A percentile compares a stretch with the other conserved stretches of the same genome.
Conservation (phyloP, 2,113 vertebrate species). For the Pyrgilauda ruficollis region DNA sequence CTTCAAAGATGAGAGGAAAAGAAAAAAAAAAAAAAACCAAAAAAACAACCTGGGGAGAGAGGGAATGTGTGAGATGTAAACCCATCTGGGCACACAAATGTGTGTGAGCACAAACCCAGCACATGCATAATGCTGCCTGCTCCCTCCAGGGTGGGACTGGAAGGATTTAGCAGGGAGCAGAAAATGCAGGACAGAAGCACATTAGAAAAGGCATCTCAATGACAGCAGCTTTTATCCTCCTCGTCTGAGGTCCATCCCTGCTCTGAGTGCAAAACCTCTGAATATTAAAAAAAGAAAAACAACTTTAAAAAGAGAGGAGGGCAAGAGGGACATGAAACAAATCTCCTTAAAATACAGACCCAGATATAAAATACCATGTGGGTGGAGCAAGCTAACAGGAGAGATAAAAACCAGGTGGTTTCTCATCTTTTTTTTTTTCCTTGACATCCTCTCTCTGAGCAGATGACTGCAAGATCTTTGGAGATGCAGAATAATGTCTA, state of each 20-base stretch:
- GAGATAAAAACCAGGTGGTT: conserved; percentile 36
- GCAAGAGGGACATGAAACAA: conserved; percentile 39
- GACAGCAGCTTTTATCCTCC: conserved; percentile 31
- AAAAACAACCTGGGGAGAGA: neutral
- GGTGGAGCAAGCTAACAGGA: conserved; percentile 14
- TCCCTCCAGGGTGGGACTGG: neutral
- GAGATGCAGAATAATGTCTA: conserved; percentile 22
- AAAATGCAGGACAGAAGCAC: neutral
- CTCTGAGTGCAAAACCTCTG: conserved; percentile 60
- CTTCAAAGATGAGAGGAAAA: neutral
- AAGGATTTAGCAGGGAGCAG: neutral
- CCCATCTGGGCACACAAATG: neutral
- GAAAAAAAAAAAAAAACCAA: neutral
- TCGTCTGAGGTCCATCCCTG: conserved; percentile 25
- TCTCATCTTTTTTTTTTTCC: neutral
- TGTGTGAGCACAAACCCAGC: neutral
- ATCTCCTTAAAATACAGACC: conserved; percentile 46
- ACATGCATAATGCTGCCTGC: neutral
- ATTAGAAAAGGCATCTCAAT: neutral
- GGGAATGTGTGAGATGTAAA: neutral
- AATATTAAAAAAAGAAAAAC: neutral
- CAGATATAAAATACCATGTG: conserved; percentile 55
- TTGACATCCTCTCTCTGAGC: neutral
- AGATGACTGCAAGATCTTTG: neutral
- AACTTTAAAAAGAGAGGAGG: neutral